phyloP scores from a whole-genome alignment of 2,888 invertebrate genomes.

The Trilocha varians region DNA sequence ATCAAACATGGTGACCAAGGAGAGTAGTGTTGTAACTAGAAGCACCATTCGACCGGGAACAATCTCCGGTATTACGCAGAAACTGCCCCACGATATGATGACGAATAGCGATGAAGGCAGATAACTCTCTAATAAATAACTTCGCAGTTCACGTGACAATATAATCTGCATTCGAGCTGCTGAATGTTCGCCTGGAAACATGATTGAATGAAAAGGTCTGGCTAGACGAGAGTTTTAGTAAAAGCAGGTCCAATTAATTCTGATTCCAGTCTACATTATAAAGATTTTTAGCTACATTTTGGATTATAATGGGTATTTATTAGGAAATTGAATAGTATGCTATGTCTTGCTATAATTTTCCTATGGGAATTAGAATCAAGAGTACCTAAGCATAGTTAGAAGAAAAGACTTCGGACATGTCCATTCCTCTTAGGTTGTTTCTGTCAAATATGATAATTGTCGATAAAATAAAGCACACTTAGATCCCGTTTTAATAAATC shows the following conservation, averaged over 20 bases:
- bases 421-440: too few relatives aligned
- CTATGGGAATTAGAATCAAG: too few relatives aligned
- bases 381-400: too few relatives aligned
- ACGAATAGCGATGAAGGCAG: slow-evolving; percentile 77
- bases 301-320: too few relatives aligned
- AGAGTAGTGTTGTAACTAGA: slow-evolving; percentile 75
- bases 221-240: background rate
- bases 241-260: too few relatives aligned
- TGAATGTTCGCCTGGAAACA: slow-evolving; percentile 70
- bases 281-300: background rate
- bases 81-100: slow-evolving; percentile 79
- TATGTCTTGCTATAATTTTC: too few relatives aligned
- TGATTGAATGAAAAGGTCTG: background rate
- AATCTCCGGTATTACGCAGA: slow-evolving; percentile 77
- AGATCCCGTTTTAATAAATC: too few relatives aligned
- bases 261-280: background rate
- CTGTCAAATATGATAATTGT: too few relatives aligned
- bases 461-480: too few relatives aligned
- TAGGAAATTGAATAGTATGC: too few relatives aligned
- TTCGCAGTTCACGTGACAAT: slow-evolving; percentile 74
- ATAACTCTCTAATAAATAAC: slow-evolving; percentile 76
- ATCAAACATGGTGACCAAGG: slow-evolving; percentile 78
- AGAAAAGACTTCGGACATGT: too few relatives aligned
- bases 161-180: slow-evolving; percentile 75
- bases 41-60: slow-evolving; percentile 78